phyloP scores from a whole-genome alignment of 1,140 invertebrate genomes.

The Contarinia nasturtii region DNA sequence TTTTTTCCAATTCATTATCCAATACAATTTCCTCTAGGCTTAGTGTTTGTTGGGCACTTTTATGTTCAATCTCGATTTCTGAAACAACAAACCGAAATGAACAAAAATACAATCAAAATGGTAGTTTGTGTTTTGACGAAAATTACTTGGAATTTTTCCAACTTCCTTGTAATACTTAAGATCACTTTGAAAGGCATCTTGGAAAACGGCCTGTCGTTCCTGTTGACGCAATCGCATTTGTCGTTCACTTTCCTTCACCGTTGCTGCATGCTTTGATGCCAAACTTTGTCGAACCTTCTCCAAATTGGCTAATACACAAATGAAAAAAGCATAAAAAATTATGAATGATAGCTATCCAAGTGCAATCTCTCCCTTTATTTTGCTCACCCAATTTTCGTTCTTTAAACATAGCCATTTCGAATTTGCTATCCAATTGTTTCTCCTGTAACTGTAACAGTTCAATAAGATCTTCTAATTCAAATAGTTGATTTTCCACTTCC shows the following conservation, averaged over 20 bases:
- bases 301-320: constrained; percentile 8
- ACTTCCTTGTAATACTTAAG: constrained; percentile 38
- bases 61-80: constrained; percentile 5
- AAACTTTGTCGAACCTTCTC: constrained; percentile 30
- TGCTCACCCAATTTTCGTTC: constrained; percentile 31
- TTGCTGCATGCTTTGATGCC: constrained; percentile 34
- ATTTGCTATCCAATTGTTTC: constrained; percentile 38
- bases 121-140: constrained; percentile 1
- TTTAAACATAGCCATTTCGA: constrained; percentile 42
- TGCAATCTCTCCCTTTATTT: no score
- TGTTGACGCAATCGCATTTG: constrained; percentile 28
- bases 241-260: constrained; percentile 33
- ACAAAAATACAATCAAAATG: neutral
- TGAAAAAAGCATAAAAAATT: neutral
- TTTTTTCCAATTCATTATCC: constrained; percentile 25
- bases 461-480: constrained; percentile 40
- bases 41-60: constrained; percentile 17
- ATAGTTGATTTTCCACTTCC: constrained; percentile 34
- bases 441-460: constrained; percentile 43
- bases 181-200: constrained; percentile 44
- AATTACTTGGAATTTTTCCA: constrained; percentile 36
- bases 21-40: constrained; percentile 32
- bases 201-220: constrained; percentile 44
- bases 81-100: constrained; percentile 4
- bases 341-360: no score